Conservation (phyloP, 2,113 vertebrate species). For the Chlorodrepanis virens region DNA sequence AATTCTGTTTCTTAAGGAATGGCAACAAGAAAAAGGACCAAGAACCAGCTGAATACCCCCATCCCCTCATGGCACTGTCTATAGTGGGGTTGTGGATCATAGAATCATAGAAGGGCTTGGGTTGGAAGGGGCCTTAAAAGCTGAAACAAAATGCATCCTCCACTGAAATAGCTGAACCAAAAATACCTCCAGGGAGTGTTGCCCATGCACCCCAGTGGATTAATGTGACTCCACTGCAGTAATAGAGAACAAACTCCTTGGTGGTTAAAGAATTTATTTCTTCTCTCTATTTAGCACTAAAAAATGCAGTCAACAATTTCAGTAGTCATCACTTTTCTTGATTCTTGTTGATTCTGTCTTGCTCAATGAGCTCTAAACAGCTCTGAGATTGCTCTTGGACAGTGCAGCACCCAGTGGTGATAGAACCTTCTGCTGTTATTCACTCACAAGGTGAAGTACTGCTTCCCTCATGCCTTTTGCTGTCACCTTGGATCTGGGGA, state of each 20-base stretch:
- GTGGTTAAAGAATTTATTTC: not conserved
- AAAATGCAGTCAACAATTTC: not conserved
- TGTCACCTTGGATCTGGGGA: not conserved
- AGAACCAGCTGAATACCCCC: not conserved
- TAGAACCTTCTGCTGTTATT: not conserved
- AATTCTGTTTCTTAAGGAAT: not conserved
- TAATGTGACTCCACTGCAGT: fast-evolving
- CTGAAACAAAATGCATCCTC: not conserved
- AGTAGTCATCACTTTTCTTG: not conserved
- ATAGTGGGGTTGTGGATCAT: not conserved
- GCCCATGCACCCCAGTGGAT: not conserved
- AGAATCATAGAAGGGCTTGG: not conserved
- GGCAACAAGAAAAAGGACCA: not conserved
- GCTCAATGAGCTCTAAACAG: not conserved
- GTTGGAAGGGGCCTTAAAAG: not conserved
- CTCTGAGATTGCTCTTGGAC: not conserved
- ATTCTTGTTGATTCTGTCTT: not conserved
- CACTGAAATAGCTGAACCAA: not conserved
- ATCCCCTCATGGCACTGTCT: not conserved
- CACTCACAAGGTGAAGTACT: not conserved
- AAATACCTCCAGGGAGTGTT: not conserved
- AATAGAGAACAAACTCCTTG: not conserved
- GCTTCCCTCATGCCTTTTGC: not conserved
- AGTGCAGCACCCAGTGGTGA: not conserved
- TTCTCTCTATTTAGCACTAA: not conserved